phyloP scores from a whole-genome alignment of 1,140 invertebrate genomes.

The Probaryconus sp. region DNA sequence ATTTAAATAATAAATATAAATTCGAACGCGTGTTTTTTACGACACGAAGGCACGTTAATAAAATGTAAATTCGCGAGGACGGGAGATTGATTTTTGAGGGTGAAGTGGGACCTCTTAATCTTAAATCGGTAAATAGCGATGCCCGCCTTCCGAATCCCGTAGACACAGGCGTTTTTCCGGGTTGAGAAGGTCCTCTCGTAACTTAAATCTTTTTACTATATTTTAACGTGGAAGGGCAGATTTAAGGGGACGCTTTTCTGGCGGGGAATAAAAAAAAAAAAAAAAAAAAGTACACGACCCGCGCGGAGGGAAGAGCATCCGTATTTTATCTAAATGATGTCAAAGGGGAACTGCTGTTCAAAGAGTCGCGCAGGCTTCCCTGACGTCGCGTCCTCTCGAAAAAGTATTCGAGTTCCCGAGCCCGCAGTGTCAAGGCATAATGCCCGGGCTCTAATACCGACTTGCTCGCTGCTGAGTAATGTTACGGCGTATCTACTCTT shows the following conservation, averaged over 20 bases:
- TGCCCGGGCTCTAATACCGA: slow-evolving; percentile 1
- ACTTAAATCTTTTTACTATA: slow-evolving; percentile 59
- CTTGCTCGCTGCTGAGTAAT: slow-evolving; percentile 29
- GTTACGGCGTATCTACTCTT: slow-evolving; percentile 4
- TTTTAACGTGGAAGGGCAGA: slow-evolving; percentile 48
- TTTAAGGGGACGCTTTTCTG: slow-evolving; percentile 47
- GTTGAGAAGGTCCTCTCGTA: slow-evolving; percentile 47
- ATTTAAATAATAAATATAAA: slow-evolving; percentile 36
- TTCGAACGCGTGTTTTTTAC: slow-evolving; percentile 48
- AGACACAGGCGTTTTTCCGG: slow-evolving; percentile 52
- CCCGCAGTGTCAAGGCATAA: background rate
- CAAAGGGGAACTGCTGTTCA: slow-evolving; percentile 70
- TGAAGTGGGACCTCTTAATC: slow-evolving; percentile 38
- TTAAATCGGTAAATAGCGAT: slow-evolving; percentile 57
- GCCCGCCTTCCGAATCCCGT: slow-evolving; percentile 22
- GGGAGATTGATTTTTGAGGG: slow-evolving; percentile 42
- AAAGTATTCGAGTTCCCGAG: slow-evolving; percentile 13
- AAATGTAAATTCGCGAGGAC: slow-evolving; percentile 45
- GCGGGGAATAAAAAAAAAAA: no score
- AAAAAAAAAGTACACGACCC: slow-evolving; percentile 52
- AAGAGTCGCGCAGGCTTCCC: slow-evolving; percentile 61
- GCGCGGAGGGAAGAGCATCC: slow-evolving; percentile 55
- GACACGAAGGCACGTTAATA: slow-evolving; percentile 22
- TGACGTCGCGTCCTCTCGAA: slow-evolving; percentile 39
- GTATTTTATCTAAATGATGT: slow-evolving; percentile 76